phyloP scores from a whole-genome alignment of 2,113 vertebrate genomes.

The Carollia perspicillata region DNA sequence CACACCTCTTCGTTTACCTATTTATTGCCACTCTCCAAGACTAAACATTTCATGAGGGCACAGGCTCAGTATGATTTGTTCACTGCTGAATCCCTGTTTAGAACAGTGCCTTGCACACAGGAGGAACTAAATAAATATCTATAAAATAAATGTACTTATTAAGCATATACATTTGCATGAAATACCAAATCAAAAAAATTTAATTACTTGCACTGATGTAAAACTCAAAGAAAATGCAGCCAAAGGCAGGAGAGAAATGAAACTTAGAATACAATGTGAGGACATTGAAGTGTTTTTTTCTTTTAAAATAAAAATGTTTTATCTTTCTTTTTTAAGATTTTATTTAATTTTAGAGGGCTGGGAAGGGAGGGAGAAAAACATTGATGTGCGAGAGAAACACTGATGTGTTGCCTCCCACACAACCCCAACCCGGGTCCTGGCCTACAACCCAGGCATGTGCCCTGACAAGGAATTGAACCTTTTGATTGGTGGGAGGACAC shows the following conservation, averaged over 20 bases:
- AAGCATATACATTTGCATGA: neutral
- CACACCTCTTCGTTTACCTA: neutral
- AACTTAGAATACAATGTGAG: neutral
- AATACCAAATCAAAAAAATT: slow-evolving; percentile 21
- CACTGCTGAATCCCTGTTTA: neutral
- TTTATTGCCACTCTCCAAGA: neutral
- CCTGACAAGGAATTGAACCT: no score
- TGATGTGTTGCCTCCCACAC: no score
- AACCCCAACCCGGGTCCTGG: no score
- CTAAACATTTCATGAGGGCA: neutral
- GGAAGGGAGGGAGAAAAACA: no score
- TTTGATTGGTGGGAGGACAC: no score
- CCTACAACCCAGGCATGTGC: no score
- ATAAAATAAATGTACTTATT: neutral
- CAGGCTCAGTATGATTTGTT: neutral
- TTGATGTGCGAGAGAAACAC: no score
- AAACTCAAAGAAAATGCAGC: neutral
- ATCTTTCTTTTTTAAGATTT: no score
- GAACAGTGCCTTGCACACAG: neutral
- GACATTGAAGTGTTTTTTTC: neutral
- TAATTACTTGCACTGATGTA: neutral
- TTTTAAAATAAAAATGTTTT: no score
- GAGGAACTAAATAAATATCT: neutral
- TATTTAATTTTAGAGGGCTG: no score
- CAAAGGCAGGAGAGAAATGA: slow-evolving; percentile 10